Conservation (phyloP, 1,140 invertebrate species). For the Globodera ellingtonae region DNA sequence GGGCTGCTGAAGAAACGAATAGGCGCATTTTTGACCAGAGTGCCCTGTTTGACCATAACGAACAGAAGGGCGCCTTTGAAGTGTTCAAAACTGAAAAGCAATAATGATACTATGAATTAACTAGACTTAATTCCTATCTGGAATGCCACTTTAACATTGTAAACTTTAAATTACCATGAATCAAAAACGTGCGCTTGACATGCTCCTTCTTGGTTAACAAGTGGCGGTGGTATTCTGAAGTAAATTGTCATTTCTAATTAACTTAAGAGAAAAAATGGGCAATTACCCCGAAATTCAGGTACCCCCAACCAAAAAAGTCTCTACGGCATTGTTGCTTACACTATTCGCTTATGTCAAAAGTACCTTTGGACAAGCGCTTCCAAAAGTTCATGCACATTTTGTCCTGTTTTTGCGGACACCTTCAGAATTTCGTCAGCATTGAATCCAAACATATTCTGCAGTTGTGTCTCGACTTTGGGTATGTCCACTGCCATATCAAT, state of each 20-base stretch:
- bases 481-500: constrained; percentile 78
- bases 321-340: too few species aligned
- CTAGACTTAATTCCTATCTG: too few species aligned
- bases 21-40: constrained; percentile 66
- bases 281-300: too few species aligned
- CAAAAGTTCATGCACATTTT: constrained; percentile 66
- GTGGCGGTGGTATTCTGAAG: constrained; percentile 70
- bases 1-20: constrained; percentile 72
- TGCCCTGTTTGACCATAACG: constrained; percentile 69
- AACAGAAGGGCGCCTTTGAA: constrained; percentile 82
- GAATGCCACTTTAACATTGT: background rate
- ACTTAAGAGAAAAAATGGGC: too few species aligned
- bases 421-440: constrained; percentile 73
- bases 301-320: too few species aligned
- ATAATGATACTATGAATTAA: background rate
- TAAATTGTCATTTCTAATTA: constrained; percentile 4
- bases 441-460: constrained; percentile 83
- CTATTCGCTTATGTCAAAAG: background rate
- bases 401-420: constrained; percentile 79
- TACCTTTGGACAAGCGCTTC: constrained; percentile 66
- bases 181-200: constrained; percentile 87
- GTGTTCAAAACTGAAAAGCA: constrained; percentile 69
- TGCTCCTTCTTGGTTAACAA: constrained; percentile 68
- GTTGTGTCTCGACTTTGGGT: constrained; percentile 70
- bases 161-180: constrained; percentile 74